Evolutionary conservation across 2,888 invertebrate genomes (phyloP), one percentile per base, ranked within the genome.

Genomic region (Geotrupes spiniger): DNA sequence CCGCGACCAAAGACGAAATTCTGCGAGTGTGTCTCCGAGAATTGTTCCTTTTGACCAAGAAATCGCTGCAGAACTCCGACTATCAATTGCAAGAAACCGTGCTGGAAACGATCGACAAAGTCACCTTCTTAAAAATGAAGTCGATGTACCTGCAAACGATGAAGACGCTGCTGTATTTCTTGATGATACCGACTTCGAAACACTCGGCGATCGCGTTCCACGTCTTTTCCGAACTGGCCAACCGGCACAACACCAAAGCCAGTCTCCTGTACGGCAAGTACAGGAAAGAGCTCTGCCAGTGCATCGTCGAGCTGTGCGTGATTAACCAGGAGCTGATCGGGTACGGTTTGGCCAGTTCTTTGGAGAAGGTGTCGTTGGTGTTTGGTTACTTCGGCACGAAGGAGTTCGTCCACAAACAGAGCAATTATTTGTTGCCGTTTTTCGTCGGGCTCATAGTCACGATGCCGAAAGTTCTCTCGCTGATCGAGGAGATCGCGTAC

Each of bases 371-470:
- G 1, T 81, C 84, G 0, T 78, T 81, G 57, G 82, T 85, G 50
- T 78, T 89, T 43, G 87, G 85, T 0, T 87, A 82, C 60, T 77
- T 79, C 14, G 83, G 83, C 27, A 81, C 82, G 5, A 79, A 83
- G 62, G 84, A 87, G 63, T 85, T 87, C 45, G 75, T 87, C 46
- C 77, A 78, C 0, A 84, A 85, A 65, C 86, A 89, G 60, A 80
- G 82, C 28, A 82, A 84, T 42, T 77, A 85, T 57, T 76, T 87
- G 14, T 70, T 89, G 5, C 84, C 87, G 1, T 76, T 79, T 71
- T 74, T 85, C 60, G 73, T 82, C 63, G 74, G 84, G 28, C 70
- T 82, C 65, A 72, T 82, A 1, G 78, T 78, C 17, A 80, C 71
- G 54, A 76, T 75, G 61, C 79, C 77, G 2, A 75, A 77, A 61